Conservation (phyloP, 1,140 invertebrate species). For the Aricia agestis region DNA sequence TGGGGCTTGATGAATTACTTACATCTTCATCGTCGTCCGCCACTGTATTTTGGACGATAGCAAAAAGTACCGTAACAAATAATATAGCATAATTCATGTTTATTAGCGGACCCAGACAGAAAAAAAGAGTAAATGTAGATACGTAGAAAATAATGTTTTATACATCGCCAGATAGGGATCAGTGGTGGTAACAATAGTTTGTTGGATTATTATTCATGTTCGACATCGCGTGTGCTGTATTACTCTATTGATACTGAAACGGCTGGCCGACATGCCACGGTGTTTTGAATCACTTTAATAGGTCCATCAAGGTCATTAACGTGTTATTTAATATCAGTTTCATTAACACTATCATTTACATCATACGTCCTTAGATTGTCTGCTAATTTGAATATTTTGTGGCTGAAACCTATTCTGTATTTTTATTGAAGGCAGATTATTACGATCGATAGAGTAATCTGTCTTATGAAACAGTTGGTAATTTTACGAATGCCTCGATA, state of each 20-base stretch:
- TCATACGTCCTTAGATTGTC: no score
- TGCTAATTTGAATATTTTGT: no score
- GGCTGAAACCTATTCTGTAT: no score
- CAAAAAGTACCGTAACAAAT: constrained; percentile 1
- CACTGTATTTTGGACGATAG: neutral
- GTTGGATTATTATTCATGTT: constrained; percentile 17
- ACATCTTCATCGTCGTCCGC: constrained; percentile 20
- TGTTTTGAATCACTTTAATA: constrained; percentile 4
- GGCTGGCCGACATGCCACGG: constrained; percentile 4
- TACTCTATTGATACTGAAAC: constrained; percentile 11
- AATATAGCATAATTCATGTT: constrained; percentile 12
- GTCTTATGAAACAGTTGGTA: no score
- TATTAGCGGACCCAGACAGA: neutral
- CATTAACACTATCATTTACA: neutral
- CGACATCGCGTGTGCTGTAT: constrained; percentile 9
- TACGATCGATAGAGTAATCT: no score
- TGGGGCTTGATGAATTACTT: no score
- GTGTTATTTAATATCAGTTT: neutral
- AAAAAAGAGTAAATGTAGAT: constrained; percentile 8
- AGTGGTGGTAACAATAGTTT: constrained; percentile 29
- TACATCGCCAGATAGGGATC: constrained; percentile 42
- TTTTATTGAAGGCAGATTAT: no score
- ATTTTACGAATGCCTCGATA: no score
- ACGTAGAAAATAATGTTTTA: constrained; percentile 34
- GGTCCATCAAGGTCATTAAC: constrained; percentile 2